Conservation (phyloP, 1,140 invertebrate genomes). For the Eubasilissa regina region DNA sequence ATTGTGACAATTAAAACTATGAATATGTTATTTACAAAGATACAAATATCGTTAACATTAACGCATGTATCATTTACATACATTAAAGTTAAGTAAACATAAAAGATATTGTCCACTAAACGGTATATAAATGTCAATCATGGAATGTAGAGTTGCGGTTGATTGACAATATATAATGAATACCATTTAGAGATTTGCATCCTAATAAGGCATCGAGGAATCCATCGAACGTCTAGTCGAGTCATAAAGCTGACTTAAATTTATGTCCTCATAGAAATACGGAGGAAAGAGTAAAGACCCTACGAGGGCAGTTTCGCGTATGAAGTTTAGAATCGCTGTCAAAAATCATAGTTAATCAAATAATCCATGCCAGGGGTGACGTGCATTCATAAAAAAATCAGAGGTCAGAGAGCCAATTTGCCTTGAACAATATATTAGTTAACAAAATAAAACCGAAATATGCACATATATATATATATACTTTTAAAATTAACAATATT, state of each 20-base stretch:
- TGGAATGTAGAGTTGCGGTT: not conserved
- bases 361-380: no score
- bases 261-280: slow-evolving; percentile 40
- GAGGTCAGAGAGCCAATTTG: no score
- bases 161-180: slow-evolving; percentile 46
- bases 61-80: slow-evolving; percentile 12
- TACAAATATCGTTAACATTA: not conserved
- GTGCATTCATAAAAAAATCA: no score
- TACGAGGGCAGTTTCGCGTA: no score
- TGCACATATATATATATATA: no score
- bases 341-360: no score
- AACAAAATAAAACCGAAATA: no score
- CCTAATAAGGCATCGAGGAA: slow-evolving; percentile 26
- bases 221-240: slow-evolving; percentile 3
- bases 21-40: not conserved
- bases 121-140: slow-evolving; percentile 16
- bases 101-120: slow-evolving; percentile 8
- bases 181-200: slow-evolving; percentile 37
- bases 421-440: no score
- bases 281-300: not conserved
- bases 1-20: not conserved
- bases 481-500: no score
- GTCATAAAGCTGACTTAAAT: slow-evolving; percentile 39
- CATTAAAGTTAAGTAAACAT: not conserved
- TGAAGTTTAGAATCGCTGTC: no score